Conservation (phyloP, 1,140 invertebrate genomes). For the Pseudomyrmex cubaensis region DNA sequence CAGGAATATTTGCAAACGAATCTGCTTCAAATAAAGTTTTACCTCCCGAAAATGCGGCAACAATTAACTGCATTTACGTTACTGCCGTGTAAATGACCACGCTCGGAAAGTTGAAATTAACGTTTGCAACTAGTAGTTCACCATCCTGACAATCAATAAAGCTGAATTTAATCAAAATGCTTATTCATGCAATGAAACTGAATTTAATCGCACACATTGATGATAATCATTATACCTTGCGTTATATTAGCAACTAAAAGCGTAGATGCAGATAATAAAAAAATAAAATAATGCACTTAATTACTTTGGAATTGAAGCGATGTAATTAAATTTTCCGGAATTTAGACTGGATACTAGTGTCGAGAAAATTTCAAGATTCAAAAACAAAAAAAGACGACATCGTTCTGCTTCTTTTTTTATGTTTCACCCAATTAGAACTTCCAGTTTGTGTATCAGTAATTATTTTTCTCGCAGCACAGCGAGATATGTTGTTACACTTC, state of each 20-base stretch:
- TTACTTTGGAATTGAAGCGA: background rate
- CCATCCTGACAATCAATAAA: background rate
- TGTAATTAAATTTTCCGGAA: background rate
- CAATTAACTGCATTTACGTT: background rate
- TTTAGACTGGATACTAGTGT: background rate
- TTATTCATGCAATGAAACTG: background rate
- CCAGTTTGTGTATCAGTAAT: background rate
- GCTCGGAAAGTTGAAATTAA: constrained; percentile 10
- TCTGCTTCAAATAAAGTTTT: constrained; percentile 6
- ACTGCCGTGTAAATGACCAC: background rate
- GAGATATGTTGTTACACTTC: constrained; percentile 6
- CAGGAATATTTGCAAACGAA: background rate
- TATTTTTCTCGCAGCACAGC: background rate
- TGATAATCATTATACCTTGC: background rate
- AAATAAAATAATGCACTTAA: background rate
- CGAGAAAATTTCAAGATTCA: background rate
- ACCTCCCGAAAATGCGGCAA: background rate
- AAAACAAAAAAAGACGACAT: background rate
- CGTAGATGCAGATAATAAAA: background rate
- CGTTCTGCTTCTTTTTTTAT: background rate
- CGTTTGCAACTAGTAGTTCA: background rate
- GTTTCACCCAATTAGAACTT: too few relatives aligned
- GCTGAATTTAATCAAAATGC: constrained; percentile 12
- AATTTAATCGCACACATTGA: background rate
- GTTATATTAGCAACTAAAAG: background rate